Percentiles rank a stretch among this genome's conserved stretches.
Conservation (phyloP, 2,113 vertebrate species). For the Sardina pilchardus region DNA sequence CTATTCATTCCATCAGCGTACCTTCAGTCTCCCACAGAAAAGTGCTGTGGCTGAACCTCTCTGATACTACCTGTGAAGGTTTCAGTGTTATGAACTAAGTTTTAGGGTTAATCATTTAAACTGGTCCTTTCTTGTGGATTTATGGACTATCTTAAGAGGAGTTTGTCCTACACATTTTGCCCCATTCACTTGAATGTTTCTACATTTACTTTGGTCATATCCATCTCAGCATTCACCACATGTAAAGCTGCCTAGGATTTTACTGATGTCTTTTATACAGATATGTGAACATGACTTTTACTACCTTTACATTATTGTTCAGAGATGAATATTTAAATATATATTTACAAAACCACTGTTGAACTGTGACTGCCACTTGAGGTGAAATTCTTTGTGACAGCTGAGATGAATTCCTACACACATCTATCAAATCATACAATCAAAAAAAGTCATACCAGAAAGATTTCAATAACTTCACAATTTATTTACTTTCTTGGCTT, state of each 20-base stretch:
- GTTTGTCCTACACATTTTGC: slow-evolving; percentile 44
- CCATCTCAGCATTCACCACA: slow-evolving; percentile 52
- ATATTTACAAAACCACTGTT: slow-evolving; percentile 26
- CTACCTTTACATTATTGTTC: slow-evolving; percentile 61
- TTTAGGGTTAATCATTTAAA: neutral
- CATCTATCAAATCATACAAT: neutral
- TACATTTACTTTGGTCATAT: slow-evolving; percentile 35
- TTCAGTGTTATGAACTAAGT: slow-evolving; percentile 58
- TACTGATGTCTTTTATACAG: slow-evolving; percentile 66
- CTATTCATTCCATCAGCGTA: slow-evolving; percentile 33
- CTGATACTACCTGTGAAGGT: slow-evolving; percentile 54
- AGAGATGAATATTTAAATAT: slow-evolving; percentile 73
- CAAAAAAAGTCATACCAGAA: neutral
- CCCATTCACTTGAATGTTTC: slow-evolving; percentile 23
- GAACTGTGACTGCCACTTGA: neutral
- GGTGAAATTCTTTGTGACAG: neutral
- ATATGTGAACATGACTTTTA: slow-evolving; percentile 70
- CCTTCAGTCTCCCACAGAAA: neutral
- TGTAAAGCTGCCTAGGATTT: slow-evolving; percentile 61
- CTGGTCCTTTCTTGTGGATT: slow-evolving; percentile 40
- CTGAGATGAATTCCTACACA: neutral
- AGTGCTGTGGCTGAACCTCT: slow-evolving; percentile 38
- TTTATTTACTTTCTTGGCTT: slow-evolving; percentile 12
- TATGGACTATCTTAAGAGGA: slow-evolving; percentile 30
- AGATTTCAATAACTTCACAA: neutral